Evolutionary conservation across 2,113 vertebrate species (phyloP), one percentile per base, ranked within the genome.

Genomic region (Scolopax mira): DNA sequence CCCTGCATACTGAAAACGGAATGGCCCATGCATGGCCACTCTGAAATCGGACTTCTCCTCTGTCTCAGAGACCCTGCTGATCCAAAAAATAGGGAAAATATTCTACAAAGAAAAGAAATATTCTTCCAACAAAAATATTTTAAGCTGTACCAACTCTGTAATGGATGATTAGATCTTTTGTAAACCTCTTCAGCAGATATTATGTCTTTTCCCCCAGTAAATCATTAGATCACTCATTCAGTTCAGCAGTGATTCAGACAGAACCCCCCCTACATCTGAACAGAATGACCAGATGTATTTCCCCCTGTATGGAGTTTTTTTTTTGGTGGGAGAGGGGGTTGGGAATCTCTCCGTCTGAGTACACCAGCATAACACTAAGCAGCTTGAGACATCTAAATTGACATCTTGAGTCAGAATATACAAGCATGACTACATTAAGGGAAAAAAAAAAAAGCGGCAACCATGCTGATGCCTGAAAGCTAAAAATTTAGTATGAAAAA

Each of bases 311-410:
- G 54, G 67, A 85, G 75, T 70, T 77, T 39, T n/a, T n/a, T n/a
- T n/a, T n/a, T n/a, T n/a, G n/a, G n/a, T n/a, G n/a, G 22, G 7
- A 9, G 7, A 9, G 3, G 6, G 17, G 7, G 18, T 10, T 17
- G 27, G 41, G 8, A 5, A 35, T 41, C 37, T 51, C 41, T 33
- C 46, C 67, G 46, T 13, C 44, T 41, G 67, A 57, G 46, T 7
- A 52, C 58, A 13, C 19, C 33, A 58, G 21, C 2, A 6, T 37
- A 57, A 64, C 52, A 28, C 15, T 55, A n/a, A n/a, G 14, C 5
- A 22, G 30, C 13, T 85, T n/a, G 48, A 52, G 28, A 35, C 33
- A 69, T 54, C 49, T 55, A 71, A 79, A 54, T 18, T 42, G 51
- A 37, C 44, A 37, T 18, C 33, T 37, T 13, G 18, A 49, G 35